These are phyloP conservation scores for Neosilurus mollespiculum DNA, from an alignment of 2,797 vertebrate species.

Conservation along the genomic window DNA sequence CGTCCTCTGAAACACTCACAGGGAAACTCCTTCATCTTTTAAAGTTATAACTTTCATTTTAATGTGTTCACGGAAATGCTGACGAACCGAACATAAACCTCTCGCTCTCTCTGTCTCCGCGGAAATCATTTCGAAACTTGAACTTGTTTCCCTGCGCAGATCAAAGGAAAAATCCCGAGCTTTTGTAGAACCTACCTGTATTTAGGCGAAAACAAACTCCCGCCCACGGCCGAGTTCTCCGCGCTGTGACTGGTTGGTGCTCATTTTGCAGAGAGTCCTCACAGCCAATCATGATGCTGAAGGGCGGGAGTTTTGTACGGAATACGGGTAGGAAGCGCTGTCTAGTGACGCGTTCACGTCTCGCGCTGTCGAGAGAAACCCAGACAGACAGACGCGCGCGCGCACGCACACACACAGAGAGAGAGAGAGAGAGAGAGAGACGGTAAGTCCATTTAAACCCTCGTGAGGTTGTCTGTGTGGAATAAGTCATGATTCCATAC, in stretches of 20 bases:
- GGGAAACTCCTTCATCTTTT: no score
- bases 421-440: neutral
- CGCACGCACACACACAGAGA: neutral
- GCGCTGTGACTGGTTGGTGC: neutral
- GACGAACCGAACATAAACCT: neutral
- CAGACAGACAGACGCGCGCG: neutral
- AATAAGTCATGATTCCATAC: rapidly evolving
- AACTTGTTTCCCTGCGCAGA: slow-evolving; percentile 16
- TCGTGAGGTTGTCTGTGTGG: neutral
- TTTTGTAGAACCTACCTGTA: neutral
- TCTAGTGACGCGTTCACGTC: slow-evolving; percentile 72
- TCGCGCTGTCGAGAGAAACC: slow-evolving; percentile 6
- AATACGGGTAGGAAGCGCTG: slow-evolving; percentile 42
- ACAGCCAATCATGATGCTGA: neutral
- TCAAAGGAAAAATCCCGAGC: slow-evolving; percentile 10
- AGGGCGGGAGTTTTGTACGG: neutral
- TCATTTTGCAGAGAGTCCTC: no score
- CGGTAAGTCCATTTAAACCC: neutral
- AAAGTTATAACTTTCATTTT: no score
- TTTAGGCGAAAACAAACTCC: neutral
- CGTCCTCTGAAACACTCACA: no score
- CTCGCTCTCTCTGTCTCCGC: neutral
- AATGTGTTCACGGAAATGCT: neutral
- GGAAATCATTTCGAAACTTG: slow-evolving; percentile 37
- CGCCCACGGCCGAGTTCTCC: neutral